Conservation (phyloP, 1,140 invertebrate genomes). For the Eubasilissa regina region DNA sequence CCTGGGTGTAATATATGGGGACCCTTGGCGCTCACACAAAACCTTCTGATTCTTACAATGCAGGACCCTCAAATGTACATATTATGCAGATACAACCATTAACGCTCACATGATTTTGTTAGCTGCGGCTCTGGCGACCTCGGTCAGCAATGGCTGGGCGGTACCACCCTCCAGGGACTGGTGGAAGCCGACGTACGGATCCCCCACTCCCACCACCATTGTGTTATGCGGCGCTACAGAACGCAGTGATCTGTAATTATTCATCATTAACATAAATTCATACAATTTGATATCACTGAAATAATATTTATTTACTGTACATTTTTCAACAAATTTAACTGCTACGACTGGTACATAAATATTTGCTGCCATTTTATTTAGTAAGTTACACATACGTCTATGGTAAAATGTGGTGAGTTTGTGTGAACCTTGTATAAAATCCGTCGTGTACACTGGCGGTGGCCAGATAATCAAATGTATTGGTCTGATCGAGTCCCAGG, state of each 20-base stretch:
- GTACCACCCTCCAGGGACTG: conserved; percentile 89
- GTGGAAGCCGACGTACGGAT: conserved; percentile 91
- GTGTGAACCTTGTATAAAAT: conserved; percentile 75
- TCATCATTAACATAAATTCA: neutral
- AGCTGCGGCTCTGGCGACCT: conserved; percentile 92
- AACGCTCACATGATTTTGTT: conserved; percentile 83
- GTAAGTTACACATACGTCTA: neutral
- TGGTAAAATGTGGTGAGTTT: conserved; percentile 36
- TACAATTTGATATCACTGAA: neutral
- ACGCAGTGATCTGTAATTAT: conserved; percentile 62
- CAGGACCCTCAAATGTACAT: too few relatives aligned
- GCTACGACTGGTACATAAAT: too few relatives aligned
- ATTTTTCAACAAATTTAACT: neutral
- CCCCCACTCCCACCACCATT: conserved; percentile 85
- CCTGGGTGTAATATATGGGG: too few relatives aligned
- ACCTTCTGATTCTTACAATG: too few relatives aligned
- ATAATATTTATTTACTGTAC: neutral
- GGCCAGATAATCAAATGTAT: conserved; percentile 90
- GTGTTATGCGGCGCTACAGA: conserved; percentile 84
- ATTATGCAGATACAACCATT: neutral
- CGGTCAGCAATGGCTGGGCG: conserved; percentile 80
- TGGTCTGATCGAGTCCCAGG: conserved; percentile 82
- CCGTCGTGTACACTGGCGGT: conserved; percentile 86
- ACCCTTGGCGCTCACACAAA: too few relatives aligned
- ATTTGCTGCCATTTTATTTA: too few relatives aligned